phyloP scores from a whole-genome alignment of 2,113 vertebrate species.

The Rutilus rutilus region DNA sequence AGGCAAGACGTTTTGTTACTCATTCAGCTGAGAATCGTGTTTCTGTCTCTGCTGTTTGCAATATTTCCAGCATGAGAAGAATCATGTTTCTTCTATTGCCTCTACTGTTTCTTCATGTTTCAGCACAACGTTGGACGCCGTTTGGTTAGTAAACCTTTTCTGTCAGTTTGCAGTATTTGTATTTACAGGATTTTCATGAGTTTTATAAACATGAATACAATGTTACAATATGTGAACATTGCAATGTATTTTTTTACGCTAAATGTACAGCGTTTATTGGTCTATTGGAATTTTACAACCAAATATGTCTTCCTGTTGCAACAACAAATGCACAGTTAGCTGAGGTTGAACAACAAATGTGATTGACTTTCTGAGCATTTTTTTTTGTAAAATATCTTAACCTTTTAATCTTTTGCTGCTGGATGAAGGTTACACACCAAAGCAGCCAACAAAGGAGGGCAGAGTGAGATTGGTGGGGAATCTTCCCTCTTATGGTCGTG shows the following conservation, averaged over 20 bases:
- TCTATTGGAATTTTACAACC: too few relatives aligned
- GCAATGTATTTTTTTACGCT: too few relatives aligned
- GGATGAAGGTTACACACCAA: slow-evolving; percentile 16
- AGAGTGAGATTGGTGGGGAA: slow-evolving; percentile 66
- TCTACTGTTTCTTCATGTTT: slow-evolving; percentile 19
- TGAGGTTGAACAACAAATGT: too few relatives aligned
- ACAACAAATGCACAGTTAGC: too few relatives aligned
- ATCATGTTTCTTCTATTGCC: slow-evolving; percentile 2
- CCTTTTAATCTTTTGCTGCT: neutral
- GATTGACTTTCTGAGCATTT: too few relatives aligned
- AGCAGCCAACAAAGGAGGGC: slow-evolving; percentile 46
- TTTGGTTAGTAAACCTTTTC: neutral
- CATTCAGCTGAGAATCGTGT: neutral
- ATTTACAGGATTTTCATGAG: neutral
- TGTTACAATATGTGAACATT: too few relatives aligned
- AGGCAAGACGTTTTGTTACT: neutral
- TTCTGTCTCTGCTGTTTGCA: neutral
- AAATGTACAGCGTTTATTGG: too few relatives aligned
- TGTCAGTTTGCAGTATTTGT: neutral
- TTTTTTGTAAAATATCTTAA: too few relatives aligned
- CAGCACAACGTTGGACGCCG: neutral
- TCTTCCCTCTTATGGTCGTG: slow-evolving; percentile 68
- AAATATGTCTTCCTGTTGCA: too few relatives aligned
- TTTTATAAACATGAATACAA: neutral
- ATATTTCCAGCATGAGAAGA: neutral